Percentiles rank a stretch among this genome's conserved stretches.
Evolutionary conservation across 1,140 invertebrate species (phyloP).

Genomic region (Macrobrachium rosenbergii): DNA sequence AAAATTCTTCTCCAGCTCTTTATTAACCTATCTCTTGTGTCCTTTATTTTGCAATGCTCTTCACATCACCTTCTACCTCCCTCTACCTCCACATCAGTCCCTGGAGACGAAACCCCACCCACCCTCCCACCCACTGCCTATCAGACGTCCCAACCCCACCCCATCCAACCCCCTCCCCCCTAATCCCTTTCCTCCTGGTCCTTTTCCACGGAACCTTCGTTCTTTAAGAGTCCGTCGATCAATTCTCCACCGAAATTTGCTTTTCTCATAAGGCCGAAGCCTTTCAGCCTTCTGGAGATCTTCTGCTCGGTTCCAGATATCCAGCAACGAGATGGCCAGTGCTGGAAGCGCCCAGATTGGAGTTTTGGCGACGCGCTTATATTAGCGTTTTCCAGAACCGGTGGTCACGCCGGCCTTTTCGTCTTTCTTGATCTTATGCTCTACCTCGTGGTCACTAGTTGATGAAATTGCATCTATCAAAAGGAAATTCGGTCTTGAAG

Average conservation of each 20-base stretch:
- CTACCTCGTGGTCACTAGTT: background rate
- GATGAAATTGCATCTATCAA: background rate
- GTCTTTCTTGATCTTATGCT: background rate
- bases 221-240: background rate
- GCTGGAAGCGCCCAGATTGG: constrained; percentile 48
- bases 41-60: too few species aligned
- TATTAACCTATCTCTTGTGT: too few species aligned
- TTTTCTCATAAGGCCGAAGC: background rate
- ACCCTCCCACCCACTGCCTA: too few species aligned
- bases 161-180: too few species aligned
- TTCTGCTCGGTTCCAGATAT: constrained; percentile 25
- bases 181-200: background rate
- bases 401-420: background rate
- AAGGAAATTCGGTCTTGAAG: background rate
- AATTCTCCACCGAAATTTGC: constrained; percentile 10
- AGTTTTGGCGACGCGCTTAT: constrained; percentile 14
- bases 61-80: too few species aligned
- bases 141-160: background rate
- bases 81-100: too few species aligned
- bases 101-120: background rate
- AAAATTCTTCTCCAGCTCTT: too few species aligned
- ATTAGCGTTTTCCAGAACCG: background rate
- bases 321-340: constrained; percentile 49
- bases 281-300: constrained; percentile 3
- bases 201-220: background rate